Evolutionary conservation across 2,888 invertebrate species (phyloP), one percentile per base, ranked within the genome.

Genomic region (Harpagoxenus sublaevis): DNA sequence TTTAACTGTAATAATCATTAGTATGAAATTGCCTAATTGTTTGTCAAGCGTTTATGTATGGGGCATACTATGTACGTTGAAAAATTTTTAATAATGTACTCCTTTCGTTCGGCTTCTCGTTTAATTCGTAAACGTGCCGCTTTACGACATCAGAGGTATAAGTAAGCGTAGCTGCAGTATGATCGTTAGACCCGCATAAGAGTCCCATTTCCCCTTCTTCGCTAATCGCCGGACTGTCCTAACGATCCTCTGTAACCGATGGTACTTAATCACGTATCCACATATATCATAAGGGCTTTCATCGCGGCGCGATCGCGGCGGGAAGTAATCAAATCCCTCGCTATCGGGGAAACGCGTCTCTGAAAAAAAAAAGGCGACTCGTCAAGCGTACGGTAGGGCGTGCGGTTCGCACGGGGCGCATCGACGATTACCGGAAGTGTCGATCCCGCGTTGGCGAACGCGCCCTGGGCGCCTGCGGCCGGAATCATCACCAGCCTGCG

Each of bases 371-470:
- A 66, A 39, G 48, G 18, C 55, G 78, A 51, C 55, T 60, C 39
- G 65, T 66, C 45, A 68, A 83, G 60, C 62, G 71, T 23, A 23
- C 89, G 87, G 88, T 87, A 85, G 66, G 81, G 35, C 81, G 35
- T 35, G 75, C 51, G 15, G 62, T 85, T 89, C 83, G 81, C 74
- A 75, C 75, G 28, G 35, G 62, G n/a, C 42, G n/a, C 63, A 51
- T 75, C 62, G 82, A 42, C 75, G 77, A 75, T 73, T 85, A 86
- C 91, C 89, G 89, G 91, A 89, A 89, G 79, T 83, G 63, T 45
- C 71, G 82, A 68, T 84, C 48, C 55, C 60, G 60, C 51, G 23
- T 55, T 55, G 75, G 83, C 74, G 39, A 84, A 62, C 18, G 48
- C 18, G 74, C 74, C 81, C 83, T 70, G 79, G 66, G 85, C 57